These are phyloP conservation scores for Tortricodes alternella DNA, from an alignment of 2,888 invertebrate species.

Conservation along the genomic window DNA sequence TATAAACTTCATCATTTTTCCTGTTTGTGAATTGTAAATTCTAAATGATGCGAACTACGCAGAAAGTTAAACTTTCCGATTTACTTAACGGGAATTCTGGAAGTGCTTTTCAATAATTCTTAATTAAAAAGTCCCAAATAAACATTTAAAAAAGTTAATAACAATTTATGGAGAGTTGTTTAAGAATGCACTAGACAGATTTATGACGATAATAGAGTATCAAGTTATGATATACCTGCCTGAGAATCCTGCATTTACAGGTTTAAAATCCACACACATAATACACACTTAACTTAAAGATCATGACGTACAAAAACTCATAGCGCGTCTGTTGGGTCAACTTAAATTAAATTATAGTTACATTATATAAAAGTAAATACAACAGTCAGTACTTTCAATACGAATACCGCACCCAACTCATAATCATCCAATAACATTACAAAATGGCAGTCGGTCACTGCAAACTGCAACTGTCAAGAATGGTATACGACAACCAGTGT, in stretches of 20 bases:
- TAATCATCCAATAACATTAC: slow-evolving; percentile 18
- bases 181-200: no score
- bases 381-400: no score
- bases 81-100: slow-evolving; percentile 4
- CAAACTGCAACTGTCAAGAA: no score
- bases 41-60: no score
- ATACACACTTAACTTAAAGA: not conserved
- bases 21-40: not conserved
- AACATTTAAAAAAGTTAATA: not conserved
- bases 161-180: no score
- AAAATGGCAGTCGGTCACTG: not conserved
- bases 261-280: slow-evolving; percentile 6
- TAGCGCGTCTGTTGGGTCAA: not conserved
- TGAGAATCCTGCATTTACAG: slow-evolving; percentile 27
- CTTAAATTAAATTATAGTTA: no score
- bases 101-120: not conserved
- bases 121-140: not conserved
- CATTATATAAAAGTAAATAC: no score
- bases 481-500: no score
- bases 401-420: not conserved
- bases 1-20: not conserved
- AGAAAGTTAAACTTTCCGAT: not conserved
- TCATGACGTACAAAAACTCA: not conserved
- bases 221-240: slow-evolving; percentile 23
- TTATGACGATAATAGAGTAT: not conserved